Evolutionary conservation across 2,113 vertebrate species (phyloP).

Genomic region (Conger conger): DNA sequence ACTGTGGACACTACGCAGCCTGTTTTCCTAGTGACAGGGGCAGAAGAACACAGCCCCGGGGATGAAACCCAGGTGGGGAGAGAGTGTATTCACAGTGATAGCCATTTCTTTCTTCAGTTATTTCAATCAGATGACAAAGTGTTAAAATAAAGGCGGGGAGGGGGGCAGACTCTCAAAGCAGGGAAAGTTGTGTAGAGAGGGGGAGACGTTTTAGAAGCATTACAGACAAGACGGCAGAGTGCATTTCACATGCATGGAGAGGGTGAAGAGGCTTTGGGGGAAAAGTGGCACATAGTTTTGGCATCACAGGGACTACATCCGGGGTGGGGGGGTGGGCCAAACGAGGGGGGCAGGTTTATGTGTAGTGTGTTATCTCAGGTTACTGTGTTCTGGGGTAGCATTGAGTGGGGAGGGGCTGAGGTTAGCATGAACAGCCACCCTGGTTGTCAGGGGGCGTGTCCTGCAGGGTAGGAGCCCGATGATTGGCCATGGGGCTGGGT

Average conservation of each 20-base stretch:
- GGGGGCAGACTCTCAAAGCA: not conserved
- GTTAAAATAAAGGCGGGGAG: not conserved
- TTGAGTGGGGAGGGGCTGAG: not conserved
- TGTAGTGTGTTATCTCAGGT: not conserved
- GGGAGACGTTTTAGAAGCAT: not conserved
- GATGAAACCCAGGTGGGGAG: not conserved
- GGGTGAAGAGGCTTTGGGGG: not conserved
- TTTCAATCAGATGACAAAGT: not conserved
- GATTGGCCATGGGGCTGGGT: conserved; percentile 55
- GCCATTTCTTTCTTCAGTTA: not conserved
- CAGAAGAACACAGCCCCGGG: not conserved
- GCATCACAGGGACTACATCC: not conserved
- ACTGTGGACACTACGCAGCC: not conserved
- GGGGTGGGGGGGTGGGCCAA: not conserved
- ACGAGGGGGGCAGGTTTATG: not conserved
- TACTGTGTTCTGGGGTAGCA: conserved; percentile 8
- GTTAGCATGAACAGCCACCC: conserved; percentile 76
- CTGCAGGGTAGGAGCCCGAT: conserved; percentile 62
- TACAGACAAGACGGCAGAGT: not conserved
- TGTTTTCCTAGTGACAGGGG: not conserved
- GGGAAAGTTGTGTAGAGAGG: not conserved
- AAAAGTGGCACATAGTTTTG: not conserved
- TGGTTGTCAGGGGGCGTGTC: conserved; percentile 64
- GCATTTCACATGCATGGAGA: not conserved
- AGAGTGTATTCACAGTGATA: not conserved